Evolutionary conservation across 2,113 vertebrate genomes (phyloP), one percentile per base, ranked within the genome.

Genomic region (Podarcis muralis): DNA sequence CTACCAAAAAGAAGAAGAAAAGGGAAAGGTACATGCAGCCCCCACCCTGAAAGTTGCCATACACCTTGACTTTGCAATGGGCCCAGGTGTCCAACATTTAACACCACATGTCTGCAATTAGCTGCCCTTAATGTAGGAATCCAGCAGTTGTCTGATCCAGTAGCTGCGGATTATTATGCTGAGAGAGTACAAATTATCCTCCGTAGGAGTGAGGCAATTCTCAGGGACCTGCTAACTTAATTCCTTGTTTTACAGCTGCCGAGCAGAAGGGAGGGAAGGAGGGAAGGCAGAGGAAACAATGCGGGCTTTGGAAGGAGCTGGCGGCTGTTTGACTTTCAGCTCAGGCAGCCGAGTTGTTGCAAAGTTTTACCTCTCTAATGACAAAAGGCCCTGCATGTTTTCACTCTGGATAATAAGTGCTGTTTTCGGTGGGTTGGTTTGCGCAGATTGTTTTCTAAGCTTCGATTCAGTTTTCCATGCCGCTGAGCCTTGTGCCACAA

Each of bases 91-190:
- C 94, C 86, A 84, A 71, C 72, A 59, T 93, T 77, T 90, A 94
- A 91, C 85, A 82, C 76, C 90, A 91, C 93, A 87, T 92, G 83
- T 92, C 95, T 96, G 91, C 87, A 94, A 90, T 95, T 94, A 95
- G 81, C 66, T 83, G 37, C 16, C 78, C 66, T 91, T 95, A 86
- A 90, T 95, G 94, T 77, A 86, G 78, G 86, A 89, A 92, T 78
- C 91, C 87, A 75, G 81, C 81, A 83, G 81, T 78, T 93, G 87
- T 87, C 90, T 88, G 78, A 91, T 92, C 92, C 84, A 68, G 84
- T 76, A 92, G 71, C 35, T 84, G 71, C 23, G 91, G 94, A 95
- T 95, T 91, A 68, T 76, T 96, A 82, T 90, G 81, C 89, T 86
- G 94, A 88, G 89, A 91, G 91, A 90, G 87, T 59, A 90, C 77